Percentiles rank a stretch among this genome's conserved stretches.
Evolutionary conservation across 2,113 vertebrate genomes (phyloP).

Genomic region (Suricata suricatta): DNA sequence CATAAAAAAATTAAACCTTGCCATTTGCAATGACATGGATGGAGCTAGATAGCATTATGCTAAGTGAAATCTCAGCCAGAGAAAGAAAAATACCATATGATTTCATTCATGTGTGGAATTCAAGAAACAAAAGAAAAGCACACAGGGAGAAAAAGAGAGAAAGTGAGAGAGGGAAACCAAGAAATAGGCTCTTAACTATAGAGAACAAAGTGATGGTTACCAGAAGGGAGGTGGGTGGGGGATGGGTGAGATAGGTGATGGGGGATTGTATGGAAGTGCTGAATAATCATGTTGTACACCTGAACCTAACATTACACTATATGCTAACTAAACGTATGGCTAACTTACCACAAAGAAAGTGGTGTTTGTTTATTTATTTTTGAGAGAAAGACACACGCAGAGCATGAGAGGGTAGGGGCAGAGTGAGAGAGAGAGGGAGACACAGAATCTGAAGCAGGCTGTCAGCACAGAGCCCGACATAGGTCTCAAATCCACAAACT

Average conservation of each 20-base stretch:
- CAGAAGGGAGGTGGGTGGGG: not conserved
- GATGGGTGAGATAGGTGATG: not conserved
- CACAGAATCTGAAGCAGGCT: too few species aligned
- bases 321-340: not conserved
- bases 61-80: not conserved
- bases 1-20: not conserved
- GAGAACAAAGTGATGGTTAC: not conserved
- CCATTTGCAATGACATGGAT: not conserved
- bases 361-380: too few species aligned
- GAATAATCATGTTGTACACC: not conserved
- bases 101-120: not conserved
- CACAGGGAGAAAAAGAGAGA: not conserved
- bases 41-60: not conserved
- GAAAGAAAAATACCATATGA: not conserved
- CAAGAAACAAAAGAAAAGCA: not conserved
- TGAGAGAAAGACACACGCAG: too few species aligned
- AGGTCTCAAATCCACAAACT: too few species aligned
- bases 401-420: too few species aligned
- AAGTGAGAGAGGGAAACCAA: not conserved
- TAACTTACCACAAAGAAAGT: not conserved
- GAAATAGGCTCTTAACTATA: not conserved
- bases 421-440: too few species aligned
- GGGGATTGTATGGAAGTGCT: not conserved
- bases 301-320: not conserved
- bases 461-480: too few species aligned